Base-by-base conservation (phyloP, 2,888 invertebrate genomes). In the Abscondita cerata region DNA sequence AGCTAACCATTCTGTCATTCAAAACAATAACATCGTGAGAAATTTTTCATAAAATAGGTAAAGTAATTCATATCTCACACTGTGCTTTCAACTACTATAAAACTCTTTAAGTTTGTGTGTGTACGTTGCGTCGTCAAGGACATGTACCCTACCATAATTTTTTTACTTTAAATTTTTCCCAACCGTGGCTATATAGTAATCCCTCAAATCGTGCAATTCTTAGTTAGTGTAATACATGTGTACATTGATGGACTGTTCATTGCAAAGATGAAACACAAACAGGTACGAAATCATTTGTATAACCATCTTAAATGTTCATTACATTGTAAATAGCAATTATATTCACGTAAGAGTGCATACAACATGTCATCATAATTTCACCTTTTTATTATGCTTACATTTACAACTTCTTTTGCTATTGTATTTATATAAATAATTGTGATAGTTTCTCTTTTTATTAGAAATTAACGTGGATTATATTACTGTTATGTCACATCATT, bases 61-160 rank as follows among this genome's bases (percentile, higher is more conserved):
- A 44, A 60, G 60, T 52, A 60, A 57, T 59, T 56, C 63, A 59
- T 63, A 59, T 52, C 63, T 63, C 59, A 59, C 63, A 59, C 47
- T 41, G 31, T 52, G 60, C 60, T 64, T 60, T 59, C 64, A 57
- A 59, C 57, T 25, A 40, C 38, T 51, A 20, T 58, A 47, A 56
- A 57, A 62, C 46, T 47, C 46, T 50, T 40, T 18, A 5, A 25
- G 50, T 36, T 18, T 19, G 44, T 55, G 19, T 38, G 52, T 16
- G 44, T 52, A 41, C 31, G 44, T 33, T 55, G n/a, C 31, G 34
- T 18, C 50, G 31, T 50, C 64, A 64, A 64, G 64, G 64, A 57
- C 60, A 50, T 25, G 18, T 38, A 36, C 53, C 55, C 55, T 53
- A 20, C 60, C 50, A 13, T 8, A 36, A 19, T 25, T 25, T 33